phyloP scores from a whole-genome alignment of 2,888 invertebrate species.

The Heteropelma amictum region DNA sequence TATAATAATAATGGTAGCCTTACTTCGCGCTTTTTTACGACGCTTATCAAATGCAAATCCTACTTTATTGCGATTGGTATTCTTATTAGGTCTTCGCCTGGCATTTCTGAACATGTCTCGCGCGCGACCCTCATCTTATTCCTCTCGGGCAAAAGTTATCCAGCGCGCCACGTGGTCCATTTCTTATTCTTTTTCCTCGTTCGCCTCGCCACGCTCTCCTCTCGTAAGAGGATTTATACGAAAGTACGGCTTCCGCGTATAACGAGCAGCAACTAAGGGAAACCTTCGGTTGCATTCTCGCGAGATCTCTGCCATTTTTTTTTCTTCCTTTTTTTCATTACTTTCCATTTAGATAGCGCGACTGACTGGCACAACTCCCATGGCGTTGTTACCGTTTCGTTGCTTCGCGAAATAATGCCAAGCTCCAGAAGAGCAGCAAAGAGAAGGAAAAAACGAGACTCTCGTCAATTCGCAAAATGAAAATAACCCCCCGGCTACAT shows the following conservation, averaged over 20 bases:
- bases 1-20: slow-evolving; percentile 56
- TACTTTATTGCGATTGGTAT: slow-evolving; percentile 75
- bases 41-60: slow-evolving; percentile 76
- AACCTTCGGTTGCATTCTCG: slow-evolving; percentile 42
- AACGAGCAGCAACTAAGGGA: slow-evolving; percentile 53
- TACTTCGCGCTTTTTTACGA: slow-evolving; percentile 72
- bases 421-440: neutral
- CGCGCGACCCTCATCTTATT: slow-evolving; percentile 13
- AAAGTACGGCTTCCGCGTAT: slow-evolving; percentile 61
- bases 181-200: slow-evolving; percentile 27
- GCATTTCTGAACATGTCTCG: slow-evolving; percentile 23
- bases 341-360: slow-evolving; percentile 51
- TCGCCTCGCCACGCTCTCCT: slow-evolving; percentile 20
- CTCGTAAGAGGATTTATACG: slow-evolving; percentile 68
- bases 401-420: neutral
- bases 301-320: slow-evolving; percentile 21
- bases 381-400: slow-evolving; percentile 31
- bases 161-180: slow-evolving; percentile 35
- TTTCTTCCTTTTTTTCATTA: neutral
- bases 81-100: slow-evolving; percentile 53
- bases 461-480: slow-evolving; percentile 33
- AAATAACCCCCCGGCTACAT: slow-evolving; percentile 6
- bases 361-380: slow-evolving; percentile 24
- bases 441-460: neutral
- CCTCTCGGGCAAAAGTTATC: slow-evolving; percentile 25